phyloP scores from a whole-genome alignment of 2,888 invertebrate species.

The Cryptophagus acutangulus region DNA sequence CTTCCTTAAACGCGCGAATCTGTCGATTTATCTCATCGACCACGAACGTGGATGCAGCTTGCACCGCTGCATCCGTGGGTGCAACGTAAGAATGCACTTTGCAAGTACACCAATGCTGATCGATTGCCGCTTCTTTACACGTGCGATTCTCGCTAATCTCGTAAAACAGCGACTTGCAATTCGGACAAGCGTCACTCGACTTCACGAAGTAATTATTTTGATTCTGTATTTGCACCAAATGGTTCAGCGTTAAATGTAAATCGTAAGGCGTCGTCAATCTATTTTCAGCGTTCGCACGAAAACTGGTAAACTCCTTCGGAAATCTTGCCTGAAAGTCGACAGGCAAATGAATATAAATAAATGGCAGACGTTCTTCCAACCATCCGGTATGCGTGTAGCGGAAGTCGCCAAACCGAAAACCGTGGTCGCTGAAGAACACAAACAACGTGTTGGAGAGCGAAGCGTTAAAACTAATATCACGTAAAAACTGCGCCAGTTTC shows the following conservation, averaged over 20 bases:
- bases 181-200: constrained; percentile 54
- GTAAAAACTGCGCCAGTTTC: constrained; percentile 57
- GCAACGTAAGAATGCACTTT: constrained; percentile 52
- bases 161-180: constrained; percentile 60
- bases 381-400: constrained; percentile 67
- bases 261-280: constrained; percentile 73
- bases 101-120: constrained; percentile 71
- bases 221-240: constrained; percentile 56
- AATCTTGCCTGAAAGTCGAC: constrained; percentile 54
- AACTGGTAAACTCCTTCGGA: constrained; percentile 53
- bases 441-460: constrained; percentile 62
- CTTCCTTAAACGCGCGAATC: constrained; percentile 12
- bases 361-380: constrained; percentile 77
- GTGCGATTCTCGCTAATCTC: constrained; percentile 56
- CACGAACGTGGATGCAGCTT: constrained; percentile 51
- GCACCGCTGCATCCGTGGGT: constrained; percentile 49
- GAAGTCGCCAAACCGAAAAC: constrained; percentile 71
- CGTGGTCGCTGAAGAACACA: constrained; percentile 75
- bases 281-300: constrained; percentile 60
- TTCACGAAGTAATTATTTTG: constrained; percentile 38
- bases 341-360: constrained; percentile 67
- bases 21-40: constrained; percentile 36
- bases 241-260: constrained; percentile 65
- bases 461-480: constrained; percentile 56
- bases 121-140: constrained; percentile 62